These are phyloP conservation scores for Argya squamiceps DNA, from an alignment of 2,797 vertebrate species.

Conservation along the genomic window DNA sequence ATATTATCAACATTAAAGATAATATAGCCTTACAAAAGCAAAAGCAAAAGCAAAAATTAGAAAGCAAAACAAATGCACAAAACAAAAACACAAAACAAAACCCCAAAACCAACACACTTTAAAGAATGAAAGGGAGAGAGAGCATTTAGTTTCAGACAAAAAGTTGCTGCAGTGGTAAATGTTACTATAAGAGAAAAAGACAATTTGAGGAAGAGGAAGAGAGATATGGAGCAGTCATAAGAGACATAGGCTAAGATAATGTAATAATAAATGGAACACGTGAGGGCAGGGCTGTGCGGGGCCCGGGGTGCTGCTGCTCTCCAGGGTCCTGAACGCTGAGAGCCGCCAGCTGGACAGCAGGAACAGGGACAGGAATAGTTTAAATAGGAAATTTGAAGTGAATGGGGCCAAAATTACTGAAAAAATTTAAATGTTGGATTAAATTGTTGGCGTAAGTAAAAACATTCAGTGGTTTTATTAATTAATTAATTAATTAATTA, in stretches of 20 bases:
- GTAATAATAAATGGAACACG: fast-evolving
- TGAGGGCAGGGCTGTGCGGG: fast-evolving
- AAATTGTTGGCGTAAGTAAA: neutral
- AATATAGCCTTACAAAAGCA: neutral
- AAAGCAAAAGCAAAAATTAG: neutral
- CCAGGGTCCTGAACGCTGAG: slow-evolving; percentile 33
- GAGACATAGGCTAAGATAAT: fast-evolving
- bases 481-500: fast-evolving
- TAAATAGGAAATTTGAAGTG: neutral
- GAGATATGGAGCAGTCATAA: no score
- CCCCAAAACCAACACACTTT: neutral
- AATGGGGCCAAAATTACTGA: fast-evolving
- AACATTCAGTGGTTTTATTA: fast-evolving
- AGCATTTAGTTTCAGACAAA: neutral
- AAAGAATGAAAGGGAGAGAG: neutral
- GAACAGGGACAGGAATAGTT: fast-evolving
- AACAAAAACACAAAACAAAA: neutral
- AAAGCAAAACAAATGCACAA: no score
- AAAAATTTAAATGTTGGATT: neutral
- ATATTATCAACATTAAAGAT: neutral
- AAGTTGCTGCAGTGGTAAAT: neutral
- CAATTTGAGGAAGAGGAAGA: neutral
- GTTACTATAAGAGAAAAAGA: neutral
- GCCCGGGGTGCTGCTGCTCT: neutral
- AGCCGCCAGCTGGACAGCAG: fast-evolving